Evolutionary conservation across 1,140 invertebrate genomes (phyloP), one percentile per base, ranked within the genome.

Genomic region (Druon quercuslanigerum): DNA sequence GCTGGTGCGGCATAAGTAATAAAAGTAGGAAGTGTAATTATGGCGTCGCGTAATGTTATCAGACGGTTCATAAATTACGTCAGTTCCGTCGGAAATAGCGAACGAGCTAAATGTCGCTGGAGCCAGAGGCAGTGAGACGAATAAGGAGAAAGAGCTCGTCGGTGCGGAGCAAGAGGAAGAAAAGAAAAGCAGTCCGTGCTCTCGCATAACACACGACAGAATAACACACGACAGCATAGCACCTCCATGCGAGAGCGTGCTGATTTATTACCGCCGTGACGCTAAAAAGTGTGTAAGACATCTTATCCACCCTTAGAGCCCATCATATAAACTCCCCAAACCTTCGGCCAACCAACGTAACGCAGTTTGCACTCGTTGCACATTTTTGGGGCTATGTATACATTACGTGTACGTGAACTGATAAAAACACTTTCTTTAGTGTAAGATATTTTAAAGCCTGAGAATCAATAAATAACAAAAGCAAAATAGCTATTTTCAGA

Each of bases 191-290:
- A 81, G 74, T 76, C 72, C 74, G 54, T 76, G 75, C 51, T 71
- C 57, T 72, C 72, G 73, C 77, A 80, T 82, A 82, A 74, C 76
- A 78, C 71, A 72, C 50, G 57, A 60, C 25, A 33, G 25, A 33
- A 33, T 33, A 33, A 33, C 25, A 33, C 25, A 3, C 25, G 25
- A 33, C 25, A 33, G 25, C 14, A 71, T 54, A 73, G 71, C 57
- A 78, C 73, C 54, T 57, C 74, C 66, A 54, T 72, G 54, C 70
- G 74, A 76, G 77, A 51, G 77, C 66, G 57, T 8, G 20, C 19
- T 82, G 79, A 85, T 85, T 82, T 79, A 83, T 81, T 50, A 71
- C 13, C 4, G 25, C 25, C 25, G 25, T 50, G 14, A 52, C 52
- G 54, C 72, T 71, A 76, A 82, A 81, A 81, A 80, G 54, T 56